Evolutionary conservation across 2,888 invertebrate genomes (phyloP), one percentile per base, ranked within the genome.

Genomic region (Dione juno): DNA sequence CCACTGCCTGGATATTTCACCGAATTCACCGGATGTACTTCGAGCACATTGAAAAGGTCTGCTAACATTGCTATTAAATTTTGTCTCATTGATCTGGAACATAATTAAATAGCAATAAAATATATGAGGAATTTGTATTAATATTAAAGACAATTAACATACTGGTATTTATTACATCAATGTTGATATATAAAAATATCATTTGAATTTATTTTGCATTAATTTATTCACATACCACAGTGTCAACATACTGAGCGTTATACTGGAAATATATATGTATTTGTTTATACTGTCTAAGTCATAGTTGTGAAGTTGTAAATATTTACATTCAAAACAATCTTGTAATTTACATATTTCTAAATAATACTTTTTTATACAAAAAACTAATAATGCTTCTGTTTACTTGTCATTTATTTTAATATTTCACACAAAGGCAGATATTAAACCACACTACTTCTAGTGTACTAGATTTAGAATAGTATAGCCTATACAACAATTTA

Each of bases 1-100:
- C 92, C 90, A 88, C 95, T 95, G 76, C 96, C 97, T 6, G 97
- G 97, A 87, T 96, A 95, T 82, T 96, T 96, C 75, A 98, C 97
- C 83, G 97, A 97, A 86, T 97, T 96, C 52, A 96, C 97, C 21
- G 98, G 98, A 89, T 98, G 97, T 76, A 99, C 97, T 94, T 99
- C 99, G 86, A 98, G 94, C 81, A 97, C 95, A 89, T 97, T 98
- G 92, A 98, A 99, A 82, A 99, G 94, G 90, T 99, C 99, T 71
- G 98, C 98, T 79, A 99, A 94, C 93, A 99, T 96, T 70, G 97
- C 97, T 80, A 98, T 94, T 86, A 99, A 93, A 92, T 98, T 98
- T 85, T 97, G 96, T 87, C 96, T 96, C 97, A 98, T 97, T 76
- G 98, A 96, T 82, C 97, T 97, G 93, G 52, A 95, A 94, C 13